Evolutionary conservation across 2,113 vertebrate species (phyloP).

Genomic region (Danio rerio): DNA sequence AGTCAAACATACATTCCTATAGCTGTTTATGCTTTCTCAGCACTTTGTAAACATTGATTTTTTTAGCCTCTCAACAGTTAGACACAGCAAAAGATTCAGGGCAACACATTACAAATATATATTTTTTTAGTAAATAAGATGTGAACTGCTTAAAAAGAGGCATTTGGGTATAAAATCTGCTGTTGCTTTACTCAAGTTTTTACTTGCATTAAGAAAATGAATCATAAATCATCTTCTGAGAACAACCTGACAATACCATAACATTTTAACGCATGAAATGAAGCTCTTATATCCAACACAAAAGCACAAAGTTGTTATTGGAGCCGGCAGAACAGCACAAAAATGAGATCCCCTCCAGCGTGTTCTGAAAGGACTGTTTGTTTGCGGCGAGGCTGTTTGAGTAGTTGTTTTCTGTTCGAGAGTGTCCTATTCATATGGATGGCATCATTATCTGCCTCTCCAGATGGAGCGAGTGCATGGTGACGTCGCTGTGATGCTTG

Average conservation of each 20-base stretch:
- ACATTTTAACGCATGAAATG: not conserved
- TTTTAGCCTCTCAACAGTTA: too few species aligned
- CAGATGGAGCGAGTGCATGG: conserved; percentile 7
- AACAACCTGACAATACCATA: not conserved
- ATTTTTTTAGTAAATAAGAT: too few species aligned
- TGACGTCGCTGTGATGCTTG: conserved; percentile 24
- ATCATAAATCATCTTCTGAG: not conserved
- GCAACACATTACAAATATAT: too few species aligned
- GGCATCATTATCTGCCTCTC: conserved; percentile 32
- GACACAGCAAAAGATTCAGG: too few species aligned
- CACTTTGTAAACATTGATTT: too few species aligned
- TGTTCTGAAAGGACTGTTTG: conserved; percentile 25
- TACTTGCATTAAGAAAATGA: not conserved
- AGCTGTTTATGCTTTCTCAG: too few species aligned
- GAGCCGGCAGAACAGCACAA: not conserved
- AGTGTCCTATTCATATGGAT: conserved; percentile 29
- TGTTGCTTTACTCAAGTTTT: not conserved
- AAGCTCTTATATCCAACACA: not conserved
- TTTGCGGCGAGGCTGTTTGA: conserved; percentile 8
- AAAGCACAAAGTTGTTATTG: conserved; percentile 5
- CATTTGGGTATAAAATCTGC: too few species aligned
- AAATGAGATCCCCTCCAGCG: conserved; percentile 32
- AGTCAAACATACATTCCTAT: too few species aligned
- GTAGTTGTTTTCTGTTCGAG: conserved; percentile 13
- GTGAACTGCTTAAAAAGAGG: too few species aligned